phyloP scores from a whole-genome alignment of 2,797 vertebrate species.

The Pseudochromis fuscus region DNA sequence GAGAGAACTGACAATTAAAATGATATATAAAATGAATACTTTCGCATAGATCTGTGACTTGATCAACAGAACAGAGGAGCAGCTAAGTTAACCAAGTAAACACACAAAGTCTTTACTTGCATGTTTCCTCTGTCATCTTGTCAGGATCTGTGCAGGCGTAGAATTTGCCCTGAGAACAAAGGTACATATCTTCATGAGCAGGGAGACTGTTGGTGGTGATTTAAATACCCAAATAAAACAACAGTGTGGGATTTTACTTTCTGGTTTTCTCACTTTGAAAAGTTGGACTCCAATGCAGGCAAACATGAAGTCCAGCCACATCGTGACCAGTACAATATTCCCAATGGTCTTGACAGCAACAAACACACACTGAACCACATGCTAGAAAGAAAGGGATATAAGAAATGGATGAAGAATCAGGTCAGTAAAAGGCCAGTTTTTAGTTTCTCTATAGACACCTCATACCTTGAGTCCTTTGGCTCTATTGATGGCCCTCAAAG shows the following conservation, averaged over 20 bases:
- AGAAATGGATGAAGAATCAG: no score
- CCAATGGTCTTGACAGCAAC: constrained; percentile 96
- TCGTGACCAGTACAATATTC: constrained; percentile 97
- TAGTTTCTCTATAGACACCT: no score
- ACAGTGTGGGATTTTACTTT: background rate
- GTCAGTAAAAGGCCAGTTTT: no score
- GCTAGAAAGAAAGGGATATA: no score
- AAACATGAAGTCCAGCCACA: constrained; percentile 95
- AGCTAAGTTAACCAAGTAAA: background rate
- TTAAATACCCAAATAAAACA: background rate
- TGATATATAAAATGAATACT: no score
- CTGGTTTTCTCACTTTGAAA: constrained; percentile 86
- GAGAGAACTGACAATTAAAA: no score
- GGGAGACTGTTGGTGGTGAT: no score
- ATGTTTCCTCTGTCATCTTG: constrained; percentile 89
- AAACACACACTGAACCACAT: constrained; percentile 94
- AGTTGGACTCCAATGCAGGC: constrained; percentile 94
- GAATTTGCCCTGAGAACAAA: constrained; percentile 89
- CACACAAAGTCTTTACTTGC: constrained; percentile 83
- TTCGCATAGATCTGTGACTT: no score
- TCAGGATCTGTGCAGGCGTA: constrained; percentile 90
- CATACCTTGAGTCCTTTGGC: no score
- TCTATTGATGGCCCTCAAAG: no score
- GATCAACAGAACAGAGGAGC: no score
- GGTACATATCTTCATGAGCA: no score